Percentiles rank a stretch among this genome's conserved stretches.
Evolutionary conservation across 2,888 invertebrate genomes (phyloP).

Genomic region (Saturnia pavonia): DNA sequence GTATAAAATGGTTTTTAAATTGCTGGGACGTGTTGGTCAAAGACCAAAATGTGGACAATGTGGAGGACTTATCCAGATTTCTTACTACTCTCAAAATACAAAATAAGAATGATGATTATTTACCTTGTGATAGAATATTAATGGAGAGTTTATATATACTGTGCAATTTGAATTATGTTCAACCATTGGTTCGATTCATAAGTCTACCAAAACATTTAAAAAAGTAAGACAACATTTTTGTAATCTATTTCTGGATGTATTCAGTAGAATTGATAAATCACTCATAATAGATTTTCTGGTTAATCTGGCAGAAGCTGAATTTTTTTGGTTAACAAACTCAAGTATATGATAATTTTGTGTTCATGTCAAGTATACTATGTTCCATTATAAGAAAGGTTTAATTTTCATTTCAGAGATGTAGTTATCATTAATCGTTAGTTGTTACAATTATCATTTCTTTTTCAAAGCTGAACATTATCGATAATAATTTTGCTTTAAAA

Average conservation of each 20-base stretch:
- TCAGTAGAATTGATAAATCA: too few relatives aligned
- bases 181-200: constrained; percentile 79
- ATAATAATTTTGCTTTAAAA: too few relatives aligned
- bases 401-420: too few relatives aligned
- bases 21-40: constrained; percentile 78
- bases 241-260: background rate
- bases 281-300: too few relatives aligned
- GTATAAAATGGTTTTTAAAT: constrained; percentile 84
- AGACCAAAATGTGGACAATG: constrained; percentile 28
- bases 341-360: too few relatives aligned
- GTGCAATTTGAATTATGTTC: constrained; percentile 83
- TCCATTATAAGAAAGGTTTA: too few relatives aligned
- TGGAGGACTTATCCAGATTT: constrained; percentile 33
- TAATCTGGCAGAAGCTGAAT: too few relatives aligned
- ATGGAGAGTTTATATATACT: constrained; percentile 87
- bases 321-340: too few relatives aligned
- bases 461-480: too few relatives aligned
- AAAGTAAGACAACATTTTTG: constrained; percentile 56
- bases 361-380: too few relatives aligned
- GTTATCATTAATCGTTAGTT: too few relatives aligned
- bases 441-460: too few relatives aligned
- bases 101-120: constrained; percentile 28
- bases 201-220: constrained; percentile 63
- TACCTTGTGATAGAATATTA: constrained; percentile 66
- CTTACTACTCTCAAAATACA: constrained; percentile 37